phyloP scores from a whole-genome alignment of 2,888 invertebrate species.

The Pachymerium ferrugineum region DNA sequence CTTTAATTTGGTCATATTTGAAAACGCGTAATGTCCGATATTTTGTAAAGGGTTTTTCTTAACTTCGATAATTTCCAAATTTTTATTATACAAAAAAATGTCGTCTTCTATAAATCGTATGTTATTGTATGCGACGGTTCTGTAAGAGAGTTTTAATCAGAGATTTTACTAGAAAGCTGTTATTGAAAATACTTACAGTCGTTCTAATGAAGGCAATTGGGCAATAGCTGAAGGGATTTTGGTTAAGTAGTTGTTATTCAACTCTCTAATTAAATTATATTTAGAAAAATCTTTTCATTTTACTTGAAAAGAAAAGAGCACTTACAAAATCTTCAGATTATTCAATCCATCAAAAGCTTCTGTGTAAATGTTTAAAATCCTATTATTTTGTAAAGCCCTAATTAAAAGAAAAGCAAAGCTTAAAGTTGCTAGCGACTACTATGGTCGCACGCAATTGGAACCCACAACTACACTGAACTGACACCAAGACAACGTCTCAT shows the following conservation, averaged over 20 bases:
- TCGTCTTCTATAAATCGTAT: slow-evolving; percentile 5
- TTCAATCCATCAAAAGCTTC: slow-evolving; percentile 24
- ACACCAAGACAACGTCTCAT: too few relatives aligned
- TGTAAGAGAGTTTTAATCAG: not conserved
- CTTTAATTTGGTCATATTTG: slow-evolving; percentile 67
- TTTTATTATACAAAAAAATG: not conserved
- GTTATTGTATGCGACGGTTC: slow-evolving; percentile 12
- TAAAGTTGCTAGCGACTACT: too few relatives aligned
- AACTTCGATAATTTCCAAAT: slow-evolving; percentile 58
- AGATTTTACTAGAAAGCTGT: not conserved
- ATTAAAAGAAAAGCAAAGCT: too few relatives aligned
- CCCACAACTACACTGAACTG: too few relatives aligned
- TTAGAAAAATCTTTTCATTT: not conserved
- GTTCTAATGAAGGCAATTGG: slow-evolving; percentile 3
- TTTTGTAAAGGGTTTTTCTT: slow-evolving; percentile 73
- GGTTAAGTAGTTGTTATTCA: slow-evolving; percentile 24
- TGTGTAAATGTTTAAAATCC: not conserved
- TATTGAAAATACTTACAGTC: not conserved
- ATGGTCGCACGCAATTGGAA: too few relatives aligned
- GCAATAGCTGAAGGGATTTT: slow-evolving; percentile 1
- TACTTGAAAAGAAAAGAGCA: too few relatives aligned
- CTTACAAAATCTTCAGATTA: slow-evolving; percentile 28
- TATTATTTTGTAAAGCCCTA: slow-evolving; percentile 17
- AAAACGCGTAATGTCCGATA: slow-evolving; percentile 65
- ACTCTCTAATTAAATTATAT: not conserved